Conservation (phyloP, 2,888 invertebrate species). For the Cremastinae sp. region DNA sequence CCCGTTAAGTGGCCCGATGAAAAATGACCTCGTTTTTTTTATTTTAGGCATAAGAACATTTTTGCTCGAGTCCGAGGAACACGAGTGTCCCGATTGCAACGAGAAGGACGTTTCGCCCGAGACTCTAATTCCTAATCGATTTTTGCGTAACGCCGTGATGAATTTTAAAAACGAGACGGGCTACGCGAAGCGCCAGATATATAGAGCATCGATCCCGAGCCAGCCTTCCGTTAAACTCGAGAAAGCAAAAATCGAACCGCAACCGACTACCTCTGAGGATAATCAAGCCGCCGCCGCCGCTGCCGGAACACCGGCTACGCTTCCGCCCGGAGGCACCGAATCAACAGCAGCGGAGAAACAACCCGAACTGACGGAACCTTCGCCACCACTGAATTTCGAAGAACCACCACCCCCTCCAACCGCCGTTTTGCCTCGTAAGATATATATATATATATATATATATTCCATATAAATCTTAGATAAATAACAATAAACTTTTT, state of each 20-base stretch:
- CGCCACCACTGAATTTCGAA: slow-evolving; percentile 27
- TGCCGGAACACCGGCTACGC: not conserved
- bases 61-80: slow-evolving; percentile 95
- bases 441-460: no score
- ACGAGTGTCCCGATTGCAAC: slow-evolving; percentile 96
- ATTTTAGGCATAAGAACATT: slow-evolving; percentile 91
- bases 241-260: slow-evolving; percentile 51
- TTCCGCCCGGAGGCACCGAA: not conserved
- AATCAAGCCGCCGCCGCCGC: slow-evolving; percentile 4
- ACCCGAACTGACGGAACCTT: slow-evolving; percentile 13
- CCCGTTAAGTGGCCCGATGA: not conserved
- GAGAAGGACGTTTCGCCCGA: slow-evolving; percentile 96
- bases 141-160: slow-evolving; percentile 92
- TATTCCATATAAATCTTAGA: no score
- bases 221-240: slow-evolving; percentile 50
- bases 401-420: slow-evolving; percentile 36
- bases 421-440: slow-evolving; percentile 48
- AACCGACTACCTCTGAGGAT: slow-evolving; percentile 27
- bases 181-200: slow-evolving; percentile 84
- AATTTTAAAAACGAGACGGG: slow-evolving; percentile 96
- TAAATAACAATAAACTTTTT: not conserved
- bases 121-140: slow-evolving; percentile 95
- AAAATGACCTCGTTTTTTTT: not conserved
- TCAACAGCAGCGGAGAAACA: slow-evolving; percentile 20
- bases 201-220: slow-evolving; percentile 64